Evolutionary conservation across 2,113 vertebrate genomes (phyloP), one percentile per base, ranked within the genome.

Genomic region (Cacatua alba): DNA sequence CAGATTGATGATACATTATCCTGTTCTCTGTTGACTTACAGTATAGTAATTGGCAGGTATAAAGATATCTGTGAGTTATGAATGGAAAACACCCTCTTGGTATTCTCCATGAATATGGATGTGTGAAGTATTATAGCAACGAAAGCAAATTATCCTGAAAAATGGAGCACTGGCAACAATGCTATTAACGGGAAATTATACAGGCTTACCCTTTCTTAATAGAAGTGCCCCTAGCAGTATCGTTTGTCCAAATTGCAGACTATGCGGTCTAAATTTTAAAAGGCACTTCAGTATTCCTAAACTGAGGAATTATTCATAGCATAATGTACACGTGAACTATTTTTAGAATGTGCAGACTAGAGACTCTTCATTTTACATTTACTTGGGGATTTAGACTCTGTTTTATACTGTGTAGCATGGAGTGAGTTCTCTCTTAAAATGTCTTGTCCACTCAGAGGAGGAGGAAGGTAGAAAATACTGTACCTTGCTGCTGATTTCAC

Each of bases 241-340:
- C 20, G 2, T 25, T 43, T 82, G 93, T 49, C 93, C 92, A 60
- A 55, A 83, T 51, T 74, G 71, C 87, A 92, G 41, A 1, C 65
- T 70, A 12, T 10, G 53, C 37, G 3, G 55, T 39, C 90, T 78
- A 51, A 33, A 83, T 84, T 81, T 71, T 80, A 86, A 88, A 77
- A 90, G 24, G 51, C 88, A 64, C 88, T 44, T 86, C 76, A 72
- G 11, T 35, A 26, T 75, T 85, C 88, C 93, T 28, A 71, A 81
- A 64, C 60, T 71, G 80, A 75, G 86, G 86, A 97, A 96, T 96
- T 96, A 94, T 96, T 97, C 90, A 92, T 62, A 75, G 80, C 80
- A 37, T 35, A 81, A 92, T 24, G 86, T 90, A 17, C 90, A 75
- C 4, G 23, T 7, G 72, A 68, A 20, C 86, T 96, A 69, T 96